Base-by-base conservation (phyloP, 2,113 vertebrate species). In the Macquaria australasica region DNA sequence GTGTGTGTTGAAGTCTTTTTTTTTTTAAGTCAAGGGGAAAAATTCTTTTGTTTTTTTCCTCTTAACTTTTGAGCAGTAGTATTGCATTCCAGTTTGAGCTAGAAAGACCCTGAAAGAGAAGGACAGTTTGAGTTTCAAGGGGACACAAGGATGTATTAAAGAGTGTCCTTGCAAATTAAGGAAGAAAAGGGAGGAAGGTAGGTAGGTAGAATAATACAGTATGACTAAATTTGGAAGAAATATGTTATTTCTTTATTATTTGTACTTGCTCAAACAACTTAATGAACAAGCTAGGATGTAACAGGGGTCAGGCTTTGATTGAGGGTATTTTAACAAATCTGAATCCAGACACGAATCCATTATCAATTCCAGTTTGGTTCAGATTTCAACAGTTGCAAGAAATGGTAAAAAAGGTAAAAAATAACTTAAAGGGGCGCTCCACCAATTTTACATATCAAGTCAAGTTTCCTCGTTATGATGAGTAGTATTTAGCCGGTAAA, bases 21-120 rank as follows among this genome's bases (percentile, higher is more conserved):
- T n/a, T 48, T 48, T 48, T 48, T 48, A n/a, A n/a, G n/a, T n/a
- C n/a, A n/a, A n/a, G n/a, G n/a, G n/a, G n/a, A n/a, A n/a, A n/a
- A n/a, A n/a, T n/a, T n/a, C n/a, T n/a, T n/a, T n/a, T n/a, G n/a
- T n/a, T 48, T 48, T 48, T 48, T 48, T 48, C 9, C 41, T 11
- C 43, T 43, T 43, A 8, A 39, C 14, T 45, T 73, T 73, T 45
- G 48, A 84, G 15, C 21, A 6, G 8, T 7, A 23, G 20, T 45
- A 10, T 41, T 77, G 20, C 25, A 25, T n/a, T 39, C 3, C 12
- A 43, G 15, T 21, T 55, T 37, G n/a, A 82, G 41, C 1, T 28
- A 25, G 6, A 45, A 51, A 64, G 39, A 67, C 39, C 39, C 12
- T 82, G 80, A 70, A 37, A 53, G 20, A 68, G 4, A 63, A 73